Conservation (phyloP, 2,888 invertebrate genomes). For the Apotomis betuletana region DNA sequence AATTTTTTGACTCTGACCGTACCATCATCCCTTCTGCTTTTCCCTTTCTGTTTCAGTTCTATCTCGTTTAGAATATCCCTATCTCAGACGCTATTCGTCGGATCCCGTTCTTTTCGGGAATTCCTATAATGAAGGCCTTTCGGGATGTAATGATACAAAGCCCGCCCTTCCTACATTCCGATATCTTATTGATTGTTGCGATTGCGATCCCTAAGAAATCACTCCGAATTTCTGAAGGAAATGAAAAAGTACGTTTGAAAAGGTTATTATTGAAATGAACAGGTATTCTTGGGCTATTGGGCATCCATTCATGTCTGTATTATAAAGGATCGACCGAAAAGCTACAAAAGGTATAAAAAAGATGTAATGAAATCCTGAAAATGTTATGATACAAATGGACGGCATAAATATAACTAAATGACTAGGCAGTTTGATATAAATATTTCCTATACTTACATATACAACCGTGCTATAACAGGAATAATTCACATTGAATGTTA, state of each 20-base stretch:
- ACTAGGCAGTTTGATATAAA: too few relatives aligned
- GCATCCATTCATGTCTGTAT: not conserved
- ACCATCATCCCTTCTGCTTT: constrained; percentile 12
- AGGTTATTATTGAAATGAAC: constrained; percentile 8
- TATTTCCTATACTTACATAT: too few relatives aligned
- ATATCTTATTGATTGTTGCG: constrained; percentile 32
- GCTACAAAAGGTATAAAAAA: not conserved
- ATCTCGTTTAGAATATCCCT: constrained; percentile 35
- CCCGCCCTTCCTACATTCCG: constrained; percentile 17
- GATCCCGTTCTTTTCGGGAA: constrained; percentile 36
- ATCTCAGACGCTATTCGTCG: constrained; percentile 27
- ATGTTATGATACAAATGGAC: too few relatives aligned
- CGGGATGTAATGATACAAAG: constrained; percentile 36
- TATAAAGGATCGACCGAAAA: not conserved
- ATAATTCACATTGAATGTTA: too few relatives aligned
- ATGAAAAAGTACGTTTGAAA: constrained; percentile 13
- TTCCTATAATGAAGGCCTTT: constrained; percentile 39
- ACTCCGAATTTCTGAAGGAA: constrained; percentile 15
- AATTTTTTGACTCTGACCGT: not conserved
- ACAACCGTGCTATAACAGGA: too few relatives aligned
- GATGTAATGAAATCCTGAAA: too few relatives aligned
- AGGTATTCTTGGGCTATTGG: not conserved
- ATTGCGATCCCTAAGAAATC: constrained; percentile 18
- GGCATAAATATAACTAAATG: too few relatives aligned
- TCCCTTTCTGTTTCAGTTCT: not conserved